phyloP scores from a whole-genome alignment of 2,888 invertebrate species.

The Noctua fimbriata region DNA sequence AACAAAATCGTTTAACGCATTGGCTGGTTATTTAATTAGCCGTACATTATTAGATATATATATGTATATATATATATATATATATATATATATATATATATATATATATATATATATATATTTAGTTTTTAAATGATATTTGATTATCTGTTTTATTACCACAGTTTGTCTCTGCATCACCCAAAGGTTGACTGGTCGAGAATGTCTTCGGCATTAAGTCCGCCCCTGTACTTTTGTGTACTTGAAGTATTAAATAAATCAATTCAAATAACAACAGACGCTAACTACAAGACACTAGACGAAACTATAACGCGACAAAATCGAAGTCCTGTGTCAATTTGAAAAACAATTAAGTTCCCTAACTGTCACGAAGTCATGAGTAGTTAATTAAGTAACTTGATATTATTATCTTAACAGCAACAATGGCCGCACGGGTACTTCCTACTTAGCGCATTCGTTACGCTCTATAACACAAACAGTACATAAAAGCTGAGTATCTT shows the following conservation, averaged over 20 bases:
- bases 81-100: too few species aligned
- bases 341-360: background rate
- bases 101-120: too few species aligned
- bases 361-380: background rate
- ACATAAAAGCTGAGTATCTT: slow-evolving; percentile 20
- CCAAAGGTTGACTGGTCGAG: background rate
- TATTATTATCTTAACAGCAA: background rate
- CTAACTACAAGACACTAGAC: too few species aligned
- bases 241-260: background rate
- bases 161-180: background rate
- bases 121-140: background rate
- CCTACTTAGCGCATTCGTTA: slow-evolving; percentile 9
- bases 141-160: background rate
- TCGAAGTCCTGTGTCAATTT: background rate
- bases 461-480: background rate
- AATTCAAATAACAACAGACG: background rate
- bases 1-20: background rate
- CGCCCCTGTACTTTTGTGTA: background rate
- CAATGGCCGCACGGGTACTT: background rate
- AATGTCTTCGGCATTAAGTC: background rate
- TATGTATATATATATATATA: too few species aligned
- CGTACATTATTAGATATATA: background rate
- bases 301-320: background rate
- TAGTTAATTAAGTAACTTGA: background rate
- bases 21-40: background rate